phyloP scores from a whole-genome alignment of 1,140 invertebrate genomes.

The Luehdorfia chinensis region DNA sequence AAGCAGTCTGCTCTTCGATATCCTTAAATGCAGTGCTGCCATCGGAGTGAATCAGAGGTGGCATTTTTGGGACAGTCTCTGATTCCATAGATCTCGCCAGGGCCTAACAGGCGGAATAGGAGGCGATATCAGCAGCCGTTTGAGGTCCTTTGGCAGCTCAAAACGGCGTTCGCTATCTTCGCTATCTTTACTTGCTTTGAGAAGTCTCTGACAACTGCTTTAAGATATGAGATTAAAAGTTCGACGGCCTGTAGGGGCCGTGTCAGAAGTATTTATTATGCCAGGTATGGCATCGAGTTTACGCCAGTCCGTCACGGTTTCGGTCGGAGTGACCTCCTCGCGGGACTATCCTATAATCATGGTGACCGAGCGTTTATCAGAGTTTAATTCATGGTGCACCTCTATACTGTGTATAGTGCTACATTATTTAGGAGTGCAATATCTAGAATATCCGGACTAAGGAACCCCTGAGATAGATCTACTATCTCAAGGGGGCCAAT shows the following conservation, averaged over 20 bases:
- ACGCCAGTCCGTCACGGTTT: not conserved
- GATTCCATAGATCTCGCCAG: no score
- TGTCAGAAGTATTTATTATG: not conserved
- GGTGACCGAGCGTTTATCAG: not conserved
- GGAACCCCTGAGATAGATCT: no score
- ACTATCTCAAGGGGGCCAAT: no score
- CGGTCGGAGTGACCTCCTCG: not conserved
- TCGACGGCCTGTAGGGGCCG: not conserved
- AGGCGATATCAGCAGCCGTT: no score
- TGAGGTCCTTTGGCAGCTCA: not conserved
- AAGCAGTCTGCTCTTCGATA: no score
- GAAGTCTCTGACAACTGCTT: not conserved
- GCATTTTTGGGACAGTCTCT: no score
- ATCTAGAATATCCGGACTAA: not conserved
- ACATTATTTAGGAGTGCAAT: not conserved
- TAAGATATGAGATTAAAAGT: not conserved
- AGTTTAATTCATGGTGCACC: not conserved
- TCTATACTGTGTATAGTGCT: not conserved
- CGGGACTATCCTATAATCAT: not conserved
- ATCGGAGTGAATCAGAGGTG: no score
- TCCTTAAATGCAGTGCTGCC: no score
- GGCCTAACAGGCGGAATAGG: no score
- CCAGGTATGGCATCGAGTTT: not conserved
- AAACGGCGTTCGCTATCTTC: not conserved
- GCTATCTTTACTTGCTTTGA: not conserved